phyloP scores from a whole-genome alignment of 1,140 invertebrate genomes.

The Heterodera schachtii region DNA sequence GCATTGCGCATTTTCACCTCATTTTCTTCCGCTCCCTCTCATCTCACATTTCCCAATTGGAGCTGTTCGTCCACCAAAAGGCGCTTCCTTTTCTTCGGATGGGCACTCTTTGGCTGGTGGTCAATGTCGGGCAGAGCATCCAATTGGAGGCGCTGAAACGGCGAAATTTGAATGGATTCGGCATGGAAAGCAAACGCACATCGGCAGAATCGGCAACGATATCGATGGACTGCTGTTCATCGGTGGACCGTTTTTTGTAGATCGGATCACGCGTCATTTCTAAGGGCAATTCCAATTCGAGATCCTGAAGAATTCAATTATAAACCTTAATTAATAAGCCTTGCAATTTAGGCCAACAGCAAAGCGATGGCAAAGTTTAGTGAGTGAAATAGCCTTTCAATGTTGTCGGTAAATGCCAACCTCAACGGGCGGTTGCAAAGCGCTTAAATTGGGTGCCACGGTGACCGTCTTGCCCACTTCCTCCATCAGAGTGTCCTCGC shows the following conservation, averaged over 20 bases:
- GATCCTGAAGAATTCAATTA: neutral
- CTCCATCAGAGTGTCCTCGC: neutral
- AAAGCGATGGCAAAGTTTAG: no score
- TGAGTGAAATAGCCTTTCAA: no score
- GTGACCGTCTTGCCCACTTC: neutral
- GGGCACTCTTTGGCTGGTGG: neutral
- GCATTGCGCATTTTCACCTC: no score
- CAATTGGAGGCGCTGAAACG: neutral
- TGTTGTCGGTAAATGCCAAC: neutral
- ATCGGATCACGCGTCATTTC: constrained; percentile 8
- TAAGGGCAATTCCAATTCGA: constrained; percentile 6
- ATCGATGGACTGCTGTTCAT: neutral
- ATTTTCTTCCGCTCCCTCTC: neutral
- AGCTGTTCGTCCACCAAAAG: constrained; percentile 10
- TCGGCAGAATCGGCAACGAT: neutral
- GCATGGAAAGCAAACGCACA: neutral
- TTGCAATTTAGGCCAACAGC: no score
- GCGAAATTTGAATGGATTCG: neutral
- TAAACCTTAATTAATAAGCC: no score
- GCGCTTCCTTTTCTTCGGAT: neutral
- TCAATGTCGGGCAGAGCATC: constrained; percentile 14
- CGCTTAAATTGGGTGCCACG: neutral
- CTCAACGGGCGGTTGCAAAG: neutral
- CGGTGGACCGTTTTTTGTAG: neutral
- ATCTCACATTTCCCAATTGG: neutral